Evolutionary conservation across 2,113 vertebrate genomes (phyloP).

Genomic region (Tiliqua scincoides): DNA sequence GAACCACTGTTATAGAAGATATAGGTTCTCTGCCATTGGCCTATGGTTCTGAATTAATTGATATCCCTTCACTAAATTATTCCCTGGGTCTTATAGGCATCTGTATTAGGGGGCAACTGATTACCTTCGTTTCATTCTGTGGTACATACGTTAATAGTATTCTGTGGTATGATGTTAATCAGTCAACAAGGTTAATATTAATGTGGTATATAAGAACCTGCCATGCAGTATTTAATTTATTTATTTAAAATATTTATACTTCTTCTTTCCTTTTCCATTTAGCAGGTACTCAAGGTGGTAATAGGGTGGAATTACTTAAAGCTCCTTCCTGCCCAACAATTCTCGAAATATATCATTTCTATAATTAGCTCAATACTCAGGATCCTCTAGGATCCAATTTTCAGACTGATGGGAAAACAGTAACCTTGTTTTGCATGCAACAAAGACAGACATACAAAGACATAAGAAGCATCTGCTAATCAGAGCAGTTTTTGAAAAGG

Average conservation of each 20-base stretch:
- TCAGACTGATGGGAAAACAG: background rate
- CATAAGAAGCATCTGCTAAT: background rate
- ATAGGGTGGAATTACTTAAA: background rate
- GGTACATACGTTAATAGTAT: too few relatives aligned
- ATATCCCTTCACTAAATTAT: background rate
- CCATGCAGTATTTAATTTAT: background rate
- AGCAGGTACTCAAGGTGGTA: too few relatives aligned
- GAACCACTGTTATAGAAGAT: background rate
- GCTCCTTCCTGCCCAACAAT: background rate
- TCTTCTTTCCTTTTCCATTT: too few relatives aligned
- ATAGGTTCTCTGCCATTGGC: background rate
- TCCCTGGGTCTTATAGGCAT: background rate
- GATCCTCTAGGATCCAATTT: background rate
- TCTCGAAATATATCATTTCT: background rate
- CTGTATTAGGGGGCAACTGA: background rate
- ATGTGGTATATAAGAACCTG: background rate
- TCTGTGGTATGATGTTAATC: background rate
- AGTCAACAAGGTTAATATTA: background rate
- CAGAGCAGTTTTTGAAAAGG: background rate
- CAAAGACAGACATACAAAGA: background rate
- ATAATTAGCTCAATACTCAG: background rate
- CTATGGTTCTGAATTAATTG: background rate
- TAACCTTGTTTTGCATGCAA: background rate
- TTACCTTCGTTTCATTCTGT: background rate
- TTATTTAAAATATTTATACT: too few relatives aligned